Base-by-base conservation (phyloP, 2,797 vertebrate species). In the Urocyon cinereoargenteus region DNA sequence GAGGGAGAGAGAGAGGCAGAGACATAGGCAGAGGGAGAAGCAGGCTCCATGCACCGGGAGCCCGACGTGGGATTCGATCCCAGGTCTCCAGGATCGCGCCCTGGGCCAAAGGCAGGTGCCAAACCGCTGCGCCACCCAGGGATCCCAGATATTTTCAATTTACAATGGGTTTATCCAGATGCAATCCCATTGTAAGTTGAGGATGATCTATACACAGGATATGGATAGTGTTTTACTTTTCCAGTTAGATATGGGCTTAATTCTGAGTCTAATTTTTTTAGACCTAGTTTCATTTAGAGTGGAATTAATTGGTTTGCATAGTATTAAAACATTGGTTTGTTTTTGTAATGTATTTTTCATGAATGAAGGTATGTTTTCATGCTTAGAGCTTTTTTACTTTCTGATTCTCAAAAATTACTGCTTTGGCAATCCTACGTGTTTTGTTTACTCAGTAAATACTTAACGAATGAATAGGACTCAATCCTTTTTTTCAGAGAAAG, bases 301-400 rank as follows among this genome's bases (percentile, higher is more conserved):
- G 89, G 51, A 78, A 19, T 1, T 13, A 14, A 49, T 90, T 83
- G 81, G 24, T 70, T 53, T 94, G 11, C 18, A 26, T 93, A 62
- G 13, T 79, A 31, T 66, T 96, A 66, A 61, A 82, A 75, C 45
- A 36, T 70, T 82, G 18, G 10, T 86, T 78, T 95, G 53, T 26
- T 66, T 87, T 62, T 73, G 7, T 36, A 86, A 73, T 89, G 79
- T 94, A 8, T 64, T 93, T 96, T 85, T 93, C 22, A 15, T 83
- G 34, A 78, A 22, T 81, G 40, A 87, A 81, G 13, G 26, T 84
- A 55, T 72, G 53, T 13, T 79, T 91, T 90, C 73, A 83, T 51
- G 21, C 75, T 90, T 72, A 66, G 14, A 36, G 1, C 8, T 84
- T 87, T 49, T 26, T 19, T 94, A 73, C 19, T 79, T 91, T 90